Evolutionary conservation across 2,113 vertebrate genomes (phyloP).

Genomic region (Raja brachyura): DNA sequence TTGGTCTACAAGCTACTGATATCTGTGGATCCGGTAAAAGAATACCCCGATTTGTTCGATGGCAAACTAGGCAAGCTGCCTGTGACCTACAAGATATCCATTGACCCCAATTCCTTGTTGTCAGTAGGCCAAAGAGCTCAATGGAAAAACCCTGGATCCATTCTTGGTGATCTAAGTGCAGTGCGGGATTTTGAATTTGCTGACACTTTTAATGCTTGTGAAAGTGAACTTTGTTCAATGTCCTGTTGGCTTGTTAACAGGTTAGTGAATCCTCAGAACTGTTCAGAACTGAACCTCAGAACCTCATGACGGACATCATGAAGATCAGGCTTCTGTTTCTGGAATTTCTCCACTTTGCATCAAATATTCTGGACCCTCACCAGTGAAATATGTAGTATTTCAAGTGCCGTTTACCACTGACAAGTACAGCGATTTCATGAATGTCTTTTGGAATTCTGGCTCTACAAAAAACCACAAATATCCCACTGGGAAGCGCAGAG

Average conservation of each 20-base stretch:
- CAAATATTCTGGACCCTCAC: conserved; percentile 37
- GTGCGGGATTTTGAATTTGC: neutral
- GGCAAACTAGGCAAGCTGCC: too few relatives aligned
- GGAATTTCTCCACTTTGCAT: conserved; percentile 50
- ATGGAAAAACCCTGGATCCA: neutral
- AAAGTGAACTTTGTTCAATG: neutral
- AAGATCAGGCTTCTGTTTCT: neutral
- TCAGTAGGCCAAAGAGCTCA: too few relatives aligned
- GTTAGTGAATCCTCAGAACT: neutral
- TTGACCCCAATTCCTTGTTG: too few relatives aligned
- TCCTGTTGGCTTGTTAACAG: too few relatives aligned
- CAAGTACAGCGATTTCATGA: conserved; percentile 41
- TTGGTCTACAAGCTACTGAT: too few relatives aligned
- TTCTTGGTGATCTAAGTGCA: neutral
- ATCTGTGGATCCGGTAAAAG: too few relatives aligned
- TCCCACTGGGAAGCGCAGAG: conserved; percentile 45
- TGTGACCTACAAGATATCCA: too few relatives aligned
- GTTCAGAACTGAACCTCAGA: too few relatives aligned
- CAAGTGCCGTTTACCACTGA: conserved; percentile 48
- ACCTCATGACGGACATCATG: neutral
- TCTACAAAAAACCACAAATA: conserved; percentile 49
- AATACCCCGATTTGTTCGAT: too few relatives aligned
- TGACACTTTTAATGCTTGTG: neutral
- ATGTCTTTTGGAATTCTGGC: conserved; percentile 54
- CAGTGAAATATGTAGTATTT: conserved; percentile 49